Evolutionary conservation across 2,113 vertebrate genomes (phyloP).

Genomic region (Recurvirostra avosetta): DNA sequence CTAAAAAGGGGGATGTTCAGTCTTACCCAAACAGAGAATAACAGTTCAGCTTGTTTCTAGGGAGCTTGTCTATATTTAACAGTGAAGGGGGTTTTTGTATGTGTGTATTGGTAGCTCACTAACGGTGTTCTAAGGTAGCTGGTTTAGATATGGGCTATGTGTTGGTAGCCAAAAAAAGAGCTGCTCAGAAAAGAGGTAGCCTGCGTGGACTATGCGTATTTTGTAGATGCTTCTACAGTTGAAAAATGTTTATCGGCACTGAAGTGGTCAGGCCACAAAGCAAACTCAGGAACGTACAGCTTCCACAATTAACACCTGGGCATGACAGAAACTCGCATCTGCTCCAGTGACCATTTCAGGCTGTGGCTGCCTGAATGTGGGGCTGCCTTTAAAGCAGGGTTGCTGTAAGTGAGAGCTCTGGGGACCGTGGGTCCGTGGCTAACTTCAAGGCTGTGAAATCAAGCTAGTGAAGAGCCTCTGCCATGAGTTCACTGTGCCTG

Average conservation of each 20-base stretch:
- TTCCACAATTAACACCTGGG: neutral
- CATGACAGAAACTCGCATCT: accelerated
- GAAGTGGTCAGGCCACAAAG: neutral
- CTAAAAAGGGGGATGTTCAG: neutral
- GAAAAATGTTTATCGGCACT: neutral
- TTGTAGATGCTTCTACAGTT: neutral
- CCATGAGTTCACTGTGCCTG: accelerated
- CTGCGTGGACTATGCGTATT: neutral
- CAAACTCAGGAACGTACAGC: neutral
- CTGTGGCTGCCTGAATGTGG: neutral
- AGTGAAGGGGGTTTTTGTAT: neutral
- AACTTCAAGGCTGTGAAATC: neutral
- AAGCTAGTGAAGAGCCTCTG: neutral
- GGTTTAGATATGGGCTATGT: neutral
- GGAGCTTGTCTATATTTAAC: neutral
- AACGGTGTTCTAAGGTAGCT: neutral
- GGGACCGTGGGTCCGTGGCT: neutral
- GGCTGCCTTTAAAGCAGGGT: neutral
- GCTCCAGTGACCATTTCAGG: accelerated
- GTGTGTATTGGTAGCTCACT: neutral
- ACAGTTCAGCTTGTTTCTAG: neutral
- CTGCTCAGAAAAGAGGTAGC: accelerated
- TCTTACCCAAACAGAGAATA: neutral
- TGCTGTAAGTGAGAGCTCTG: neutral
- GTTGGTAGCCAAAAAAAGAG: neutral